phyloP scores from a whole-genome alignment of 2,888 invertebrate genomes.

The Thecocarcelia acutangulata region DNA sequence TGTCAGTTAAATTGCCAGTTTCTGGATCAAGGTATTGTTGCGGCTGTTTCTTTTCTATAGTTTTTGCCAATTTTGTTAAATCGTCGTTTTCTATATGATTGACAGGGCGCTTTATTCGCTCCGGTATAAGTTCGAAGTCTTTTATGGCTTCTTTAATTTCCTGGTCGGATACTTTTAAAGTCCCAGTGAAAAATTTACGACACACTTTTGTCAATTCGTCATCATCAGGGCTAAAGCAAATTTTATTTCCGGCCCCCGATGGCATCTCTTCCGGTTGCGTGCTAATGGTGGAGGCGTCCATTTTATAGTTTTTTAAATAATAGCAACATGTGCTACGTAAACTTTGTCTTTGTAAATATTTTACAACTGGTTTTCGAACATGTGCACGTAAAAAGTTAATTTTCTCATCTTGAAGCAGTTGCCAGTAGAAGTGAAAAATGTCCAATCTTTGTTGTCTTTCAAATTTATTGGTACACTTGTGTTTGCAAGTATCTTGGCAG shows the following conservation, averaged over 20 bases:
- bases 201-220: conserved; percentile 62
- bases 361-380: conserved; percentile 43
- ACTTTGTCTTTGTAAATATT: conserved; percentile 29
- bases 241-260: background rate
- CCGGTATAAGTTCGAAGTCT: conserved; percentile 51
- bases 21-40: conserved; percentile 54
- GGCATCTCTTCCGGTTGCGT: background rate
- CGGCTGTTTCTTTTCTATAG: background rate
- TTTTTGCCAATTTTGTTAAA: conserved; percentile 8
- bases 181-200: conserved; percentile 65
- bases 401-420: conserved; percentile 54
- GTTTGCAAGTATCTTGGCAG: conserved; percentile 67
- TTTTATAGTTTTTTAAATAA: conserved; percentile 49
- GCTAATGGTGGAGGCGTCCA: background rate
- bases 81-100: background rate
- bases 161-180: conserved; percentile 50
- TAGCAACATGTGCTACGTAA: conserved; percentile 63
- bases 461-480: conserved; percentile 66
- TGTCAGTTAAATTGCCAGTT: conserved; percentile 40
- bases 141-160: conserved; percentile 60
- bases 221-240: background rate
- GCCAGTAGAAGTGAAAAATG: conserved; percentile 67
- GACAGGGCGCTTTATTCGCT: conserved; percentile 29
- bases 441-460: conserved; percentile 54
- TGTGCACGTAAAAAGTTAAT: conserved; percentile 56